Evolutionary conservation across 2,888 invertebrate species (phyloP).

Genomic region (Eilema caniola): DNA sequence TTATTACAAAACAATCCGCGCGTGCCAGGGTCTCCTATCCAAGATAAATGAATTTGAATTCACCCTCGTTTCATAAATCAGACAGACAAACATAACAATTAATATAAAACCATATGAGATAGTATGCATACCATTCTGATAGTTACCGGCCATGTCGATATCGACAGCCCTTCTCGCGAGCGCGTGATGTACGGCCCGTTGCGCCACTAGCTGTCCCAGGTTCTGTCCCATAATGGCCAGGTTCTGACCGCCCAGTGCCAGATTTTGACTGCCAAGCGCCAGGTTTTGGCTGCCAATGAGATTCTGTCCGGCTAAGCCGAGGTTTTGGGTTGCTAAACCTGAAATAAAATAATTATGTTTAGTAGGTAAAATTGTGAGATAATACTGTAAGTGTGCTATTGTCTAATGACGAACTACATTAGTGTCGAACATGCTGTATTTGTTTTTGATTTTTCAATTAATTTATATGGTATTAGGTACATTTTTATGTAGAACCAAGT

Average conservation of each 20-base stretch:
- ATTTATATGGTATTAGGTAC: too few species aligned
- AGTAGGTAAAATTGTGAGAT: too few species aligned
- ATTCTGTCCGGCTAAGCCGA: conserved; percentile 65
- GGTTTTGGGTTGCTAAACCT: conserved; percentile 75
- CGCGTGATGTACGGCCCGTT: conserved; percentile 79
- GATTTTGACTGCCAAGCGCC: conserved; percentile 63
- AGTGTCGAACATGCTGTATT: too few species aligned
- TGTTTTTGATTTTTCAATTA: too few species aligned
- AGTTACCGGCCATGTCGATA: conserved; percentile 65
- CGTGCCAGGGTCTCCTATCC: too few species aligned
- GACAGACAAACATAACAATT: neutral
- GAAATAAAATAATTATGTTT: conserved; percentile 24
- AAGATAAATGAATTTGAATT: too few species aligned
- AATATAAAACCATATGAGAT: neutral
- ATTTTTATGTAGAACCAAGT: too few species aligned
- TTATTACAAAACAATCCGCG: too few species aligned
- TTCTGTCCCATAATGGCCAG: conserved; percentile 72
- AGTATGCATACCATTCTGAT: conserved; percentile 44
- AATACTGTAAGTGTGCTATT: too few species aligned
- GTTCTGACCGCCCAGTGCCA: conserved; percentile 67
- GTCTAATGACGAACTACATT: too few species aligned
- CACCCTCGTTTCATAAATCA: too few species aligned
- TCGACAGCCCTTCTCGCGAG: conserved; percentile 74
- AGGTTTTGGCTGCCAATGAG: conserved; percentile 64
- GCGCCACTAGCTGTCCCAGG: conserved; percentile 76